These are phyloP conservation scores for Morone saxatilis DNA, from an alignment of 2,113 vertebrate species.

Conservation along the genomic window DNA sequence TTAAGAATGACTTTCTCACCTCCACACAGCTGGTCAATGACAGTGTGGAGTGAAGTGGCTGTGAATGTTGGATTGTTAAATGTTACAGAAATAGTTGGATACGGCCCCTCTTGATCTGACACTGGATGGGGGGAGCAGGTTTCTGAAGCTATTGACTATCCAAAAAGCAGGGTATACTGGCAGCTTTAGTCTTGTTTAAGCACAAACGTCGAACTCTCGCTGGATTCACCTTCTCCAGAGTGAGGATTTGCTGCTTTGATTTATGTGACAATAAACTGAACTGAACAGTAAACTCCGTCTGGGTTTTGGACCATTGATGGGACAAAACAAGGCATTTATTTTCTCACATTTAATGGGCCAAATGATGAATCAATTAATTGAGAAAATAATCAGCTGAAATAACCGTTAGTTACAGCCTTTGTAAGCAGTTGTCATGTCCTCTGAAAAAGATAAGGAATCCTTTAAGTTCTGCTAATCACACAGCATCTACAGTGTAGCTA, in stretches of 20 bases:
- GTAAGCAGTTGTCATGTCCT: neutral
- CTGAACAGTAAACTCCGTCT: neutral
- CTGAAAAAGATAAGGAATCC: neutral
- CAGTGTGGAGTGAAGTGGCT: neutral
- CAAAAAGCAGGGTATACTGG: neutral
- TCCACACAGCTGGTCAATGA: neutral
- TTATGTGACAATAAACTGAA: neutral
- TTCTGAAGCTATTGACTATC: neutral
- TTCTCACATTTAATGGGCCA: neutral
- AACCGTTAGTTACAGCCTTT: neutral
- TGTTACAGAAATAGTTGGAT: neutral
- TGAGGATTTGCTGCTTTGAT: neutral
- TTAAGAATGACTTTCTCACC: neutral
- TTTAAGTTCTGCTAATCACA: constrained; percentile 1
- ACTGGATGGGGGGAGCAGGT: neutral
- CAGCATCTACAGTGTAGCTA: neutral
- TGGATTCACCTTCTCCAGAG: neutral
- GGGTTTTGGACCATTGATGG: neutral
- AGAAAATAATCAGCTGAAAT: neutral
- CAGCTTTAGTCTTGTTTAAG: neutral
- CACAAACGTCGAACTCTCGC: neutral
- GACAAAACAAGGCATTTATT: constrained; percentile 2
- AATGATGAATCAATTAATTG: neutral
- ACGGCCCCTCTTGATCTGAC: neutral
- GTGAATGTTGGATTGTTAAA: neutral